Conservation (phyloP, 2,888 invertebrate species). For the Melanchra persicariae region DNA sequence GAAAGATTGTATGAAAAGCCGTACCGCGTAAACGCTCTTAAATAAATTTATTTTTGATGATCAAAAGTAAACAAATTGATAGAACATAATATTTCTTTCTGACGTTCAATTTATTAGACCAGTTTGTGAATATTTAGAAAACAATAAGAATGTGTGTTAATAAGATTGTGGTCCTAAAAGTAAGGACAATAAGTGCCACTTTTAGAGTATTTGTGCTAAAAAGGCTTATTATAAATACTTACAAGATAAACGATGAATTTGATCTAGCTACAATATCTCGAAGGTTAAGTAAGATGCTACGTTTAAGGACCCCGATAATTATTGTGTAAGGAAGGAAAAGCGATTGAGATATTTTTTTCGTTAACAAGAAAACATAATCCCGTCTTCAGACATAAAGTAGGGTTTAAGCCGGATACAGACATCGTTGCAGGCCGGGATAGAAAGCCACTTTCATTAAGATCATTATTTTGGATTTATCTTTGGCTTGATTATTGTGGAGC, state of each 20-base stretch:
- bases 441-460: background rate
- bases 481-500: background rate
- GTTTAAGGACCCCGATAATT: background rate
- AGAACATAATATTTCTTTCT: too few relatives aligned
- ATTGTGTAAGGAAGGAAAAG: background rate
- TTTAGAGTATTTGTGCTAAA: too few relatives aligned
- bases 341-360: constrained; percentile 27
- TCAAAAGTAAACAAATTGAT: too few relatives aligned
- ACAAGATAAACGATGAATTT: background rate
- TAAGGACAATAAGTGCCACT: too few relatives aligned
- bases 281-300: background rate
- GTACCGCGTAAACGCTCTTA: too few relatives aligned
- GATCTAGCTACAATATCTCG: background rate
- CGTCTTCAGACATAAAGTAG: constrained; percentile 7
- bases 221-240: too few relatives aligned
- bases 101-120: too few relatives aligned
- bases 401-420: constrained; percentile 15
- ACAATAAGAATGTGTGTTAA: too few relatives aligned
- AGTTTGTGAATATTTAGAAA: too few relatives aligned
- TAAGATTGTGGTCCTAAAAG: too few relatives aligned
- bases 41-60: too few relatives aligned
- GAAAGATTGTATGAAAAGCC: too few relatives aligned
- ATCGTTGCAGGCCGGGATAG: background rate
- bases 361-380: constrained; percentile 22
- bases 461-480: constrained; percentile 10